Evolutionary conservation across 1,140 invertebrate species (phyloP).

Genomic region (Thaumetopoea pityocampa): DNA sequence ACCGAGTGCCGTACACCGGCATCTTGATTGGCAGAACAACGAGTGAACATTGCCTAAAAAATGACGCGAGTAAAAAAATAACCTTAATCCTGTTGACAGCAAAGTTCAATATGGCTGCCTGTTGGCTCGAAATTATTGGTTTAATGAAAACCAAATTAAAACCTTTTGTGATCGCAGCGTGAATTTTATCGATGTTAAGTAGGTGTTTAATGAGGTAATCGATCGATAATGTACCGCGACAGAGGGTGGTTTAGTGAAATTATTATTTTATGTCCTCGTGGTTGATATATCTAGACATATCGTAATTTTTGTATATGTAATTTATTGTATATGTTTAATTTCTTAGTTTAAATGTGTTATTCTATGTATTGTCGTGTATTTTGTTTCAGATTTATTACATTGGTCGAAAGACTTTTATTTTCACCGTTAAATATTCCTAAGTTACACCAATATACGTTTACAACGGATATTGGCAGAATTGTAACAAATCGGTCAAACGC

Average conservation of each 20-base stretch:
- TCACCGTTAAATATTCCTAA: no score
- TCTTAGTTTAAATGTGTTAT: no score
- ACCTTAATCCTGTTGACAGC: background rate
- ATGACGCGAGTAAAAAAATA: background rate
- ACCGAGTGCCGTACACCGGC: constrained; percentile 24
- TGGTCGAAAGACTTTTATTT: no score
- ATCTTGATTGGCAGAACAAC: constrained; percentile 32
- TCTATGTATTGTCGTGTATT: no score
- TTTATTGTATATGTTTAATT: no score
- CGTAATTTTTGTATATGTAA: no score
- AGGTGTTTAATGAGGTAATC: background rate
- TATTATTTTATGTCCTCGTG: no score
- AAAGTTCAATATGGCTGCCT: constrained; percentile 7
- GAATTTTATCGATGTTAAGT: constrained; percentile 17
- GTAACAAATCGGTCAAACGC: no score
- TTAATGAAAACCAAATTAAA: background rate
- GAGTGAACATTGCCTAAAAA: constrained; percentile 21
- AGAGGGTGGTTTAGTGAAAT: constrained; percentile 1
- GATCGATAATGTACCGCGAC: background rate
- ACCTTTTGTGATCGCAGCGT: constrained; percentile 6
- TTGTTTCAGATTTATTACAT: no score
- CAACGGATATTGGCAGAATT: no score
- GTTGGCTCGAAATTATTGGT: background rate
- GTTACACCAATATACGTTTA: no score
- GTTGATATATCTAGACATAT: no score